phyloP scores from a whole-genome alignment of 2,888 invertebrate species.

The Escarpia spicata region DNA sequence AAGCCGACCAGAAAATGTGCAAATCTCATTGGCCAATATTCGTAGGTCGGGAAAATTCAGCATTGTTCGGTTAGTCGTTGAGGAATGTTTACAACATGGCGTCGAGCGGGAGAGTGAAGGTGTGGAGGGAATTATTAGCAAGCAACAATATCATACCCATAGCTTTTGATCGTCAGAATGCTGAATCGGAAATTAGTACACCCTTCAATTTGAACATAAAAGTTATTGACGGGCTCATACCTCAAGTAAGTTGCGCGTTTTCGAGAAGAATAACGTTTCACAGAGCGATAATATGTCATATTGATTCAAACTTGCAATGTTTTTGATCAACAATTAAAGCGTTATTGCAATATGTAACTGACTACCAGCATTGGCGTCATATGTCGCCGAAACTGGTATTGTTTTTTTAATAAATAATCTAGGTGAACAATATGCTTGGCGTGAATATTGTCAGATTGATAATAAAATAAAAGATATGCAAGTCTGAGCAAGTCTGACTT shows the following conservation, averaged over 20 bases:
- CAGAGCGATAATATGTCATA: not conserved
- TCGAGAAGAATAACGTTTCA: not conserved
- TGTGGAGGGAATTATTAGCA: slow-evolving; percentile 39
- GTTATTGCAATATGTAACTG: not conserved
- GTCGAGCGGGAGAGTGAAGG: slow-evolving; percentile 35
- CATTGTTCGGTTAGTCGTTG: not conserved
- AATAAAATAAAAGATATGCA: not conserved
- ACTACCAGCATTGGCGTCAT: not conserved
- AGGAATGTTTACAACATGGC: slow-evolving; percentile 44
- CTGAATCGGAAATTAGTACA: slow-evolving; percentile 33
- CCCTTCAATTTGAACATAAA: slow-evolving; percentile 56
- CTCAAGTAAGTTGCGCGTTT: slow-evolving; percentile 33
- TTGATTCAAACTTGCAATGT: not conserved
- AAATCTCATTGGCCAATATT: slow-evolving; percentile 1
- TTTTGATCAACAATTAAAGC: not conserved
- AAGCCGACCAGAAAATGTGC: not conserved
- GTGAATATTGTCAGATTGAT: not conserved
- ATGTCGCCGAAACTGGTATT: not conserved
- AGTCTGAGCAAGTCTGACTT: not conserved
- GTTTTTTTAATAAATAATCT: not conserved
- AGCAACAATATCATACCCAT: slow-evolving; percentile 35
- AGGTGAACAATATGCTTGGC: not conserved
- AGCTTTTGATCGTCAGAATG: slow-evolving; percentile 39
- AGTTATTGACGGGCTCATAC: slow-evolving; percentile 39
- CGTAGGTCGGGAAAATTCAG: not conserved